These are phyloP conservation scores for Philereme transversata DNA, from an alignment of 2,888 invertebrate genomes.

Conservation along the genomic window DNA sequence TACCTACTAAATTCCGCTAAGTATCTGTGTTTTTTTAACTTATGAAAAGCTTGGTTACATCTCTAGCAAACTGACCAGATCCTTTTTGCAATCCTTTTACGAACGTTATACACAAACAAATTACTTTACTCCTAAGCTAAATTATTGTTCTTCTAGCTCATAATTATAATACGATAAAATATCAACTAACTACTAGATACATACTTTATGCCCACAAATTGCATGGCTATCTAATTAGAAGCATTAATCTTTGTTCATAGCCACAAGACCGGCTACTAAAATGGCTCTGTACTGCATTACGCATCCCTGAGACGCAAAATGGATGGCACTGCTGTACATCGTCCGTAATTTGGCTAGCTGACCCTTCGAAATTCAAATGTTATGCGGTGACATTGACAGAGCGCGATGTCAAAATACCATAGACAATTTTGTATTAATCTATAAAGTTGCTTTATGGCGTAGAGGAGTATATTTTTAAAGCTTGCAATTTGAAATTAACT, in stretches of 20 bases:
- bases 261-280: conserved; percentile 33
- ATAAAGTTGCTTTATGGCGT: too few species aligned
- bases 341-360: conserved; percentile 27
- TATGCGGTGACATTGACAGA: conserved; percentile 14
- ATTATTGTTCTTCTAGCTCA: too few species aligned
- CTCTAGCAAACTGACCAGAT: too few species aligned
- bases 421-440: not conserved
- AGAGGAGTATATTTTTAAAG: too few species aligned
- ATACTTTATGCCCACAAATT: conserved; percentile 20
- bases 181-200: not conserved
- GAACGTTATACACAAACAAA: too few species aligned
- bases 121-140: too few species aligned
- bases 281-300: conserved; percentile 31
- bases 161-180: not conserved
- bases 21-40: too few species aligned
- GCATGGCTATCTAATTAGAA: conserved; percentile 30
- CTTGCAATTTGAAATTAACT: too few species aligned
- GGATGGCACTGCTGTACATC: conserved; percentile 29
- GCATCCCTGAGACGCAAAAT: conserved; percentile 31
- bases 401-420: conserved; percentile 12
- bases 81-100: too few species aligned
- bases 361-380: conserved; percentile 30
- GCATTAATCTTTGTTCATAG: conserved; percentile 33
- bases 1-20: too few species aligned
- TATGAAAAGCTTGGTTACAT: too few species aligned